A percentile compares a stretch with the other conserved stretches of the same genome.
These are phyloP conservation scores for Palaemon carinicauda DNA, from an alignment of 1,140 invertebrate genomes.

Conservation along the genomic window DNA sequence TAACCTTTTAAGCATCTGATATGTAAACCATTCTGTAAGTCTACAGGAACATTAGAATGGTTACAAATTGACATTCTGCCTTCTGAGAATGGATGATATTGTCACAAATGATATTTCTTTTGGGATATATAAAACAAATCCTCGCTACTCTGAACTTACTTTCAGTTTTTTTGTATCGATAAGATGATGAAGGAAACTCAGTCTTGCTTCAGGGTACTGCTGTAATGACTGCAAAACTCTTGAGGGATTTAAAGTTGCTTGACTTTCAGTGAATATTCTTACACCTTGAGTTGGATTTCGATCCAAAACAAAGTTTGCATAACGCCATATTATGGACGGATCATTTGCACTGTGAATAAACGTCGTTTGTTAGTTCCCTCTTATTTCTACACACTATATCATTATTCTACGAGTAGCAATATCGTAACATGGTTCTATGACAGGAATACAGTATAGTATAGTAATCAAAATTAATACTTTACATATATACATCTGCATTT, in stretches of 20 bases:
- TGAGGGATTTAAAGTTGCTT: slow-evolving; percentile 65
- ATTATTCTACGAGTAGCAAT: too few relatives aligned
- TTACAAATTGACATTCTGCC: too few relatives aligned
- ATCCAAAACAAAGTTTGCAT: slow-evolving; percentile 67
- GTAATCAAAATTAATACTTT: too few relatives aligned
- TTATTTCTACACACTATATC: too few relatives aligned
- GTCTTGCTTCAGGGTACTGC: slow-evolving; percentile 66
- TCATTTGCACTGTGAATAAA: slow-evolving; percentile 62
- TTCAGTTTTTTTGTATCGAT: slow-evolving; percentile 62
- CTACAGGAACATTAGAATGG: too few relatives aligned
- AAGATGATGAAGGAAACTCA: slow-evolving; percentile 67
- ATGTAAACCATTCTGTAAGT: too few relatives aligned
- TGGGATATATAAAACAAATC: neutral
- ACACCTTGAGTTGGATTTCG: slow-evolving; percentile 66
- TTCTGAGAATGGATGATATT: neutral
- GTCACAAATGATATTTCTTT: neutral
- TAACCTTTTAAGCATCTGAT: too few relatives aligned
- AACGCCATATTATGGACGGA: slow-evolving; percentile 65
- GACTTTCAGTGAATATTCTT: slow-evolving; percentile 65
- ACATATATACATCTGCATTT: too few relatives aligned
- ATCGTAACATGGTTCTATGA: too few relatives aligned
- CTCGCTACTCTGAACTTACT: slow-evolving; percentile 16
- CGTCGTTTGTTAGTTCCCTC: neutral
- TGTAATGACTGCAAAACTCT: slow-evolving; percentile 66
- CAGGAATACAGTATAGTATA: too few relatives aligned